Base-by-base conservation (phyloP, 2,888 invertebrate genomes). In the Brenthis hecate region DNA sequence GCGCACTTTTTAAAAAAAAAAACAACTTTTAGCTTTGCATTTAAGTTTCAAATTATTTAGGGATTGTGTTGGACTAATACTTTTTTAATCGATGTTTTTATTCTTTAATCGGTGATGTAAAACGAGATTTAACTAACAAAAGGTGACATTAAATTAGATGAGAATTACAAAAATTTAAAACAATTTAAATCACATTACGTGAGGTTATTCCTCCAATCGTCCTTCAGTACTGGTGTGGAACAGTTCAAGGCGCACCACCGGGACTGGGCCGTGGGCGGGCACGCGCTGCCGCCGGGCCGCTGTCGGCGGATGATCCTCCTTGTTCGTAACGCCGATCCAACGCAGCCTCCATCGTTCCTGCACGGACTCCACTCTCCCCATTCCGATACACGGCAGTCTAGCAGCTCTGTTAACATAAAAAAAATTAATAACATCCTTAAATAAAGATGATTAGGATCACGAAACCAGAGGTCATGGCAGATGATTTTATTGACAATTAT, bases 311-410 rank as follows among this genome's bases (percentile, higher is more conserved):
- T 88, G 67, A 98, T 95, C 77, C 95, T 95, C 72, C 98, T 94
- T 76, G 95, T 95, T 78, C 98, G 95, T 85, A 96, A 94, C 87
- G 96, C 97, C 81, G 97, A 96, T 32, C 98, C 98, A 72, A 98
- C 97, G 77, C 98, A 98, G 74, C 98, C 98, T 83, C 98, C 98
- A 65, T 96, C 96, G 82, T 96, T 96, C 88, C 96, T 97, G 93
- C 98, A 98, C 11, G 95, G 92, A 80, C 96, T 96, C 98, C 97
- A 98, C 67, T 95, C 95, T 36, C 96, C 96, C 98, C 97, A 98
- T 75, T 96, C 95, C 73, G 96, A 95, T 64, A 98, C 96, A 77
- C 96, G 95, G 89, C 98, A 98, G 88, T 97, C 97, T 77, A 96
- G 94, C 66, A 96, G 94, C 77, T 83, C 92, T 92, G 79, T 48